phyloP scores from a whole-genome alignment of 1,140 invertebrate species.

The Ooceraea biroi region DNA sequence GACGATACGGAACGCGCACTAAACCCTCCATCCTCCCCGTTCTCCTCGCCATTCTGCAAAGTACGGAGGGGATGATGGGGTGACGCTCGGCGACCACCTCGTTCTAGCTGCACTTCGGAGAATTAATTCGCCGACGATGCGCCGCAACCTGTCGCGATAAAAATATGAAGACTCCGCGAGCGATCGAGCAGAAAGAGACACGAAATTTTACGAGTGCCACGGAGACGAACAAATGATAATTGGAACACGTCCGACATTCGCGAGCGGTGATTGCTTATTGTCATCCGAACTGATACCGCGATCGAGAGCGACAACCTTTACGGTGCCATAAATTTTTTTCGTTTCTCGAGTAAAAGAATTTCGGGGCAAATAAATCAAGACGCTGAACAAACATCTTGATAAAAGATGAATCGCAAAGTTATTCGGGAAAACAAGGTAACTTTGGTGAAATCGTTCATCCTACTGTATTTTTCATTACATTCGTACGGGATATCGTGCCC shows the following conservation, averaged over 20 bases:
- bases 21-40: neutral
- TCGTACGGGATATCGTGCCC: constrained; percentile 2
- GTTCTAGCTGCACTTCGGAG: constrained; percentile 20
- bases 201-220: constrained; percentile 6
- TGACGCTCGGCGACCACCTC: constrained; percentile 4
- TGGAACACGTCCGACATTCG: neutral
- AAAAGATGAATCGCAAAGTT: neutral
- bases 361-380: neutral
- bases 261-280: neutral
- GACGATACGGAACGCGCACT: constrained; percentile 30
- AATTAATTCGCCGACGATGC: constrained; percentile 63
- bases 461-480: neutral
- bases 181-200: neutral
- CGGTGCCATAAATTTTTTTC: neutral
- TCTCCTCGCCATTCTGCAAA: neutral
- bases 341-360: neutral
- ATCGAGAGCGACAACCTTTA: neutral
- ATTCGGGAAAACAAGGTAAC: neutral
- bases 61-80: neutral
- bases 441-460: neutral
- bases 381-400: neutral
- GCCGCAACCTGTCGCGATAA: constrained; percentile 52
- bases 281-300: neutral
- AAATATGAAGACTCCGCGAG: constrained; percentile 44
- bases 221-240: constrained; percentile 1